A percentile compares a stretch with the other conserved stretches of the same genome.
Evolutionary conservation across 2,797 vertebrate genomes (phyloP).

Genomic region (Arrhamphus sclerolepis): DNA sequence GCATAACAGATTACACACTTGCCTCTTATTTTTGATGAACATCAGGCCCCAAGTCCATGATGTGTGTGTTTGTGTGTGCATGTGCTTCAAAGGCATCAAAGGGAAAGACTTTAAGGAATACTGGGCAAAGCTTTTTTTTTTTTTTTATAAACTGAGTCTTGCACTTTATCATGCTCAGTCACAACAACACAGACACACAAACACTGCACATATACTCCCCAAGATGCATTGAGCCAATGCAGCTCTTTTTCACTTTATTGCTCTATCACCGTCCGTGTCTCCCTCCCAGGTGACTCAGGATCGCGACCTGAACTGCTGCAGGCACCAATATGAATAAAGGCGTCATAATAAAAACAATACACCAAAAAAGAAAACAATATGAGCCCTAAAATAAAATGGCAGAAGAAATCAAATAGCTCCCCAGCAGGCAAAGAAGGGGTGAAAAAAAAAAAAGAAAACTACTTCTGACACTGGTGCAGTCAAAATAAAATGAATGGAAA

Average conservation of each 20-base stretch:
- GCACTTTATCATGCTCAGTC: slow-evolving; percentile 32
- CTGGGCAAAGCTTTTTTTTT: slow-evolving; percentile 35
- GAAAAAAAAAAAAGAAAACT: slow-evolving; percentile 26
- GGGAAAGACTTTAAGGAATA: too few relatives aligned
- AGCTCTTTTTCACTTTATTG: slow-evolving; percentile 72
- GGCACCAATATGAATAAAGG: slow-evolving; percentile 72
- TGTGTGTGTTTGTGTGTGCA: slow-evolving; percentile 37
- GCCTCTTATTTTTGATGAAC: slow-evolving; percentile 45
- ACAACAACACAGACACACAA: slow-evolving; percentile 29
- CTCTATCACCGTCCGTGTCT: slow-evolving; percentile 57
- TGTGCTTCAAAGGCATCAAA: slow-evolving; percentile 15
- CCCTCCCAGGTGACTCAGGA: slow-evolving; percentile 64
- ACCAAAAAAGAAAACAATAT: slow-evolving; percentile 73
- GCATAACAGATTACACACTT: slow-evolving; percentile 34
- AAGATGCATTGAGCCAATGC: slow-evolving; percentile 49
- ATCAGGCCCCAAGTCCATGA: slow-evolving; percentile 30
- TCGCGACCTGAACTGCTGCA: slow-evolving; percentile 47
- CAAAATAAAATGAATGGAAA: slow-evolving; percentile 38
- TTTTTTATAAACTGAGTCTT: slow-evolving; percentile 49
- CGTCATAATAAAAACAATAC: slow-evolving; percentile 70
- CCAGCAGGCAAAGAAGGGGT: slow-evolving; percentile 50
- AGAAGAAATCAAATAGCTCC: slow-evolving; percentile 70
- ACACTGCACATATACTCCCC: slow-evolving; percentile 28
- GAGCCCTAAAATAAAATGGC: slow-evolving; percentile 75
- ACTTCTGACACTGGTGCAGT: slow-evolving; percentile 42